phyloP scores from a whole-genome alignment of 2,797 vertebrate genomes.

The Synanceia verrucosa region DNA sequence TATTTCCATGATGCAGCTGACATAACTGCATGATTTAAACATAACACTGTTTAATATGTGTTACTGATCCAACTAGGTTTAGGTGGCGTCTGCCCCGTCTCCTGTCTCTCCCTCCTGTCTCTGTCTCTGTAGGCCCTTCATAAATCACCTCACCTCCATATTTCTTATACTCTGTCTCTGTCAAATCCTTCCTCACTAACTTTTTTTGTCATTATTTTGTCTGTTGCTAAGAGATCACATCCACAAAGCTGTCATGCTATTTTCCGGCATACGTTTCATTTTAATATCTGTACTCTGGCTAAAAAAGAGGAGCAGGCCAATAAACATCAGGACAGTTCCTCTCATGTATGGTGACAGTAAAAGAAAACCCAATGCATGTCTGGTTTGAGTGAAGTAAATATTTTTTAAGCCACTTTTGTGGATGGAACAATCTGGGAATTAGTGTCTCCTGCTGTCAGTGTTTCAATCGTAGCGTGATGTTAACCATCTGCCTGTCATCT shows the following conservation, averaged over 20 bases:
- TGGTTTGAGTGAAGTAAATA: constrained; percentile 7
- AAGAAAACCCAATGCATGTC: not conserved
- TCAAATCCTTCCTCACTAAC: constrained; percentile 3
- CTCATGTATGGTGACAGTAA: not conserved
- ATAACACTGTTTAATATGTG: constrained; percentile 32
- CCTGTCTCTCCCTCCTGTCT: constrained; percentile 9
- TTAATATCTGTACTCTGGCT: not conserved
- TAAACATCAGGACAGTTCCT: not conserved
- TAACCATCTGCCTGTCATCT: constrained; percentile 66
- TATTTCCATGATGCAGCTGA: constrained; percentile 23
- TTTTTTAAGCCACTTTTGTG: constrained; percentile 12
- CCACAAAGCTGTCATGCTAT: not conserved
- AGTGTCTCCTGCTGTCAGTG: constrained; percentile 23
- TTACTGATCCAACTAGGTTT: constrained; percentile 11
- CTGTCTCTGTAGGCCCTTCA: constrained; percentile 1
- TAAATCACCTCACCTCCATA: constrained; percentile 19
- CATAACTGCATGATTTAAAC: constrained; percentile 8
- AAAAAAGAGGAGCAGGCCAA: not conserved
- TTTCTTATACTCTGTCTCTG: constrained; percentile 3
- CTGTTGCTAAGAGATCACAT: constrained; percentile 32
- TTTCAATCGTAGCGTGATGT: constrained; percentile 40
- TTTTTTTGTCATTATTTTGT: constrained; percentile 21
- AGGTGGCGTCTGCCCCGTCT: constrained; percentile 18
- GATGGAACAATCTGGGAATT: constrained; percentile 18
- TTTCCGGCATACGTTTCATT: constrained; percentile 4